These are phyloP conservation scores for Heliocidaris tuberculata DNA, from an alignment of 35 echinoderm and acorn worm genomes.

Conservation along the genomic window DNA sequence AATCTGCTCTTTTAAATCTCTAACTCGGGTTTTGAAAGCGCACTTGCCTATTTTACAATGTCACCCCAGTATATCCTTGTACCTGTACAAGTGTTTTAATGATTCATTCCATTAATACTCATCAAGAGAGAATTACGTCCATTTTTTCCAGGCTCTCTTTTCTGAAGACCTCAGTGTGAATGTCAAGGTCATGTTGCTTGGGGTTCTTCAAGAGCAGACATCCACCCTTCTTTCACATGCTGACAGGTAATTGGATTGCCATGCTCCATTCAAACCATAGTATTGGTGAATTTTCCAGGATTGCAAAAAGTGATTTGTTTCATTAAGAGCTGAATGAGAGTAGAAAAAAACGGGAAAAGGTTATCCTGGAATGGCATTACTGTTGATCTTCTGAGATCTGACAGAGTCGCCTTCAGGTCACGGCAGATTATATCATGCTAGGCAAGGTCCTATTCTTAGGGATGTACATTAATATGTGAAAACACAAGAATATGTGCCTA, in stretches of 20 bases:
- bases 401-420: too few relatives aligned
- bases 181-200: slow-evolving; percentile 26
- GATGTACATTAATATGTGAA: too few relatives aligned
- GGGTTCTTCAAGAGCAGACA: background rate
- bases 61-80: background rate
- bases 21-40: too few relatives aligned
- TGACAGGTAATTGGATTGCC: slow-evolving; percentile 9
- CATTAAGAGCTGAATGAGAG: background rate
- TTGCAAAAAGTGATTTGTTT: background rate
- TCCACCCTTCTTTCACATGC: background rate
- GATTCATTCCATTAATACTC: background rate
- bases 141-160: background rate
- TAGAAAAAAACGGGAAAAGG: too few relatives aligned
- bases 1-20: too few relatives aligned
- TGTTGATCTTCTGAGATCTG: too few relatives aligned
- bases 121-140: background rate
- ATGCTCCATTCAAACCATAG: background rate
- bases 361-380: too few relatives aligned
- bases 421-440: too few relatives aligned
- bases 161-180: slow-evolving; percentile 26
- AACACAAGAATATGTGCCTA: too few relatives aligned
- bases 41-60: background rate
- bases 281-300: background rate
- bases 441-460: too few relatives aligned
- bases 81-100: background rate